Conservation (phyloP, 1,140 invertebrate species). For the Oncopodura yosiiana region DNA sequence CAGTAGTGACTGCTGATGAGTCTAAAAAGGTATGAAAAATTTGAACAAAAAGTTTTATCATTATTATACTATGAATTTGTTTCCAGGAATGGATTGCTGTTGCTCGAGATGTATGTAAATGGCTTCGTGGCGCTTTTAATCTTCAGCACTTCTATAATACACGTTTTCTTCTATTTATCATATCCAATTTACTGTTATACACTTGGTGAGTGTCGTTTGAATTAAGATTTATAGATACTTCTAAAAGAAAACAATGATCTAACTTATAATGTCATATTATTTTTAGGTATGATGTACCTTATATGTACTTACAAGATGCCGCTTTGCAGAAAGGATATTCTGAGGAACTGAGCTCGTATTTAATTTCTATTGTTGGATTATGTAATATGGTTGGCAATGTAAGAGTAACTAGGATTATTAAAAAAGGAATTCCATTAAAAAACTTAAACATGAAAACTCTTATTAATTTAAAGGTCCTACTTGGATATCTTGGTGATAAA, state of each 20-base stretch:
- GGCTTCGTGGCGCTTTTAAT: slow-evolving; percentile 65
- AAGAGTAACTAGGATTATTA: slow-evolving; percentile 37
- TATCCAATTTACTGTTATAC: slow-evolving; percentile 77
- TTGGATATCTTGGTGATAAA: slow-evolving; percentile 78
- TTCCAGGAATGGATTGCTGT: slow-evolving; percentile 60
- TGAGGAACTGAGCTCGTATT: slow-evolving; percentile 60
- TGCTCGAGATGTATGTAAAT: slow-evolving; percentile 63
- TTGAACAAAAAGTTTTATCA: neutral
- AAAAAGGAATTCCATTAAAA: neutral
- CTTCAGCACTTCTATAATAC: slow-evolving; percentile 65
- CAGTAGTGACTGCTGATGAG: slow-evolving; percentile 59
- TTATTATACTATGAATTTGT: slow-evolving; percentile 29
- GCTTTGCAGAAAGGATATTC: slow-evolving; percentile 60
- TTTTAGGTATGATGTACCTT: slow-evolving; percentile 64
- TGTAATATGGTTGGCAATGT: slow-evolving; percentile 77
- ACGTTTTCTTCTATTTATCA: slow-evolving; percentile 64
- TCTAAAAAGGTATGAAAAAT: too few species aligned
- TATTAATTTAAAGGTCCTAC: slow-evolving; percentile 55
- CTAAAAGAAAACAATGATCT: neutral
- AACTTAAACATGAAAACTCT: neutral
- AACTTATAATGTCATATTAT: neutral
- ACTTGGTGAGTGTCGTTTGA: slow-evolving; percentile 49
- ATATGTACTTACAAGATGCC: slow-evolving; percentile 66
- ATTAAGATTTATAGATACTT: neutral
- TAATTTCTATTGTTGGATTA: slow-evolving; percentile 78